phyloP scores from a whole-genome alignment of 1,140 invertebrate species.

The Piezodorus guildinii region DNA sequence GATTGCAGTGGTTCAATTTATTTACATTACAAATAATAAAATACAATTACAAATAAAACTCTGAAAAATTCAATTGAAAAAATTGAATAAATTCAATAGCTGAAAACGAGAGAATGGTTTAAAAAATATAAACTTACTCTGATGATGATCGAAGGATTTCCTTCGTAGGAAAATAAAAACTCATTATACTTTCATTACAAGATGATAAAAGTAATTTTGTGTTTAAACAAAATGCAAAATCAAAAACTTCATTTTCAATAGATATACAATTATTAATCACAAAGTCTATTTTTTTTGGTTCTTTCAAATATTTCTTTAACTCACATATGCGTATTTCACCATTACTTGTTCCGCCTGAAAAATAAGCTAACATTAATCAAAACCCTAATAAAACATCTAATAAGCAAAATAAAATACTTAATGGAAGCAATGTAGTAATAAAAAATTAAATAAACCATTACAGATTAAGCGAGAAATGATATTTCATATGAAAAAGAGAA shows the following conservation, averaged over 20 bases:
- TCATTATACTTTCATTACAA: conserved; percentile 24
- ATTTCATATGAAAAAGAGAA: no score
- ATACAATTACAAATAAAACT: no score
- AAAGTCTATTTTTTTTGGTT: conserved; percentile 17
- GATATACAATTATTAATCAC: conserved; percentile 25
- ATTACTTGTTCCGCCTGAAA: conserved; percentile 36
- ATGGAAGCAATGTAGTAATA: no score
- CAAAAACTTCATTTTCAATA: conserved; percentile 28
- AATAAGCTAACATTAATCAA: not conserved
- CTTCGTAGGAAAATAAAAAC: not conserved
- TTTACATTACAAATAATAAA: no score
- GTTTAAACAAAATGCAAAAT: conserved; percentile 23
- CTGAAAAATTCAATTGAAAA: no score
- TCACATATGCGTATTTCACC: conserved; percentile 31
- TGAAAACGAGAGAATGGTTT: no score
- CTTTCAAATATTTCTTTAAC: not conserved
- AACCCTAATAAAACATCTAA: not conserved
- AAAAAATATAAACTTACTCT: no score
- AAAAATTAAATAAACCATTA: no score
- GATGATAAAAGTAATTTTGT: conserved; percentile 26
- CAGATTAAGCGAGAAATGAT: no score
- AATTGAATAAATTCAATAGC: no score
- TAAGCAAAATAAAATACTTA: no score
- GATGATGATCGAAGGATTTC: not conserved
- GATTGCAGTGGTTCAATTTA: no score